Conservation (phyloP, 2,888 invertebrate genomes). For the Eupeodes latifasciatus region DNA sequence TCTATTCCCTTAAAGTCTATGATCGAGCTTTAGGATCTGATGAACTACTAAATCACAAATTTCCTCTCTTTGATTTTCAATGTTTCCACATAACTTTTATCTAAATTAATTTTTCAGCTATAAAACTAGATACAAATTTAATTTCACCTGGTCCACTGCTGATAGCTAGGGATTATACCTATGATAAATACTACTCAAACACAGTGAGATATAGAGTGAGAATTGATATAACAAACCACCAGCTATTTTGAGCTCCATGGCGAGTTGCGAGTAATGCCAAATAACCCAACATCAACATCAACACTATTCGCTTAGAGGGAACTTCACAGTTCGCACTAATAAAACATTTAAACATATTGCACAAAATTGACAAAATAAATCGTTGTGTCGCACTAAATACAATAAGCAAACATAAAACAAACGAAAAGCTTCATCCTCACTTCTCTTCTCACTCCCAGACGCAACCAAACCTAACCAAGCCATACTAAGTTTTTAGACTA, state of each 20-base stretch:
- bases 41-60: too few relatives aligned
- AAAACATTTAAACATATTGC: constrained; percentile 75
- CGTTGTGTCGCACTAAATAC: constrained; percentile 72
- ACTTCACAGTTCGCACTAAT: constrained; percentile 59
- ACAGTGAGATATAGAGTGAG: not conserved
- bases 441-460: not conserved
- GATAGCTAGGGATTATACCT: constrained; percentile 60
- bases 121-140: constrained; percentile 41
- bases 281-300: constrained; percentile 46
- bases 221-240: not conserved
- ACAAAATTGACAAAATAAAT: constrained; percentile 76
- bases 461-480: too few relatives aligned
- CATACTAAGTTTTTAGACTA: constrained; percentile 58
- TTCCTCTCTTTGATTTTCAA: too few relatives aligned
- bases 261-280: constrained; percentile 30
- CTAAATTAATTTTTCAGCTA: constrained; percentile 25
- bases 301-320: too few relatives aligned
- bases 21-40: too few relatives aligned
- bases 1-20: too few relatives aligned
- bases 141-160: constrained; percentile 61
- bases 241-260: not conserved
- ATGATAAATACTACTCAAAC: constrained; percentile 51
- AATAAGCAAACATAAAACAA: constrained; percentile 76
- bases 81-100: constrained; percentile 4
- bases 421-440: constrained; percentile 27